phyloP scores from a whole-genome alignment of 2,113 vertebrate species.

The Gymnorhina tibicen region DNA sequence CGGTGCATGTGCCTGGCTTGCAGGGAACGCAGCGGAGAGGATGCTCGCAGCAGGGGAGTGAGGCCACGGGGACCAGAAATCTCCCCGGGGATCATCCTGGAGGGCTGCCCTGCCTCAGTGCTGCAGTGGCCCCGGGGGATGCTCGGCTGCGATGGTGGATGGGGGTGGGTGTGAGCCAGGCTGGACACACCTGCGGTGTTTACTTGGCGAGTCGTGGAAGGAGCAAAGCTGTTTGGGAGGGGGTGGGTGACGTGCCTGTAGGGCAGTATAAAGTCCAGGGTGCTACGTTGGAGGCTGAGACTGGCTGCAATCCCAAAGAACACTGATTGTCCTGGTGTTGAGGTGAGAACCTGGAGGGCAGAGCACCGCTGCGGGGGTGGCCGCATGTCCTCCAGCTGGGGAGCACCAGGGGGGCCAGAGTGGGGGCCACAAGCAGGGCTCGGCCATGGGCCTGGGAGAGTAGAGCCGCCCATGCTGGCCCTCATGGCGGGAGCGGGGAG shows the following conservation, averaged over 20 bases:
- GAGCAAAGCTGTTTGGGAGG: background rate
- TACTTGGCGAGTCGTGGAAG: background rate
- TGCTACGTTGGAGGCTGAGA: rapidly evolving
- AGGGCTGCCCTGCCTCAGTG: background rate
- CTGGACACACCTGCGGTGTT: slow-evolving; percentile 11
- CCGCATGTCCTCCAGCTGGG: rapidly evolving
- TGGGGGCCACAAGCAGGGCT: background rate
- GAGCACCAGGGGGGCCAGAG: rapidly evolving
- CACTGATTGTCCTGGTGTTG: background rate
- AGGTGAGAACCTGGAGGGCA: background rate
- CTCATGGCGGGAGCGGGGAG: rapidly evolving
- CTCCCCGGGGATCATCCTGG: rapidly evolving
- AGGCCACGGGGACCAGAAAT: no score
- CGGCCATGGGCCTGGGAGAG: background rate
- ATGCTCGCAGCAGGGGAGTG: background rate
- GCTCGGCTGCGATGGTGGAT: rapidly evolving
- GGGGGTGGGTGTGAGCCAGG: background rate
- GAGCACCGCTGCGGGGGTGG: rapidly evolving
- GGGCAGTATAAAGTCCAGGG: slow-evolving; percentile 49
- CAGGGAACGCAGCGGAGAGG: background rate
- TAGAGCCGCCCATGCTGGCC: background rate
- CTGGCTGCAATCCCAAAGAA: background rate
- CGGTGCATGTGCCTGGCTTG: background rate
- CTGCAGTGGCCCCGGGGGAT: background rate
- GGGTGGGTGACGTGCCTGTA: background rate